Evolutionary conservation across 2,888 invertebrate species (phyloP), one percentile per base, ranked within the genome.

Genomic region (Nemurella pictetii): DNA sequence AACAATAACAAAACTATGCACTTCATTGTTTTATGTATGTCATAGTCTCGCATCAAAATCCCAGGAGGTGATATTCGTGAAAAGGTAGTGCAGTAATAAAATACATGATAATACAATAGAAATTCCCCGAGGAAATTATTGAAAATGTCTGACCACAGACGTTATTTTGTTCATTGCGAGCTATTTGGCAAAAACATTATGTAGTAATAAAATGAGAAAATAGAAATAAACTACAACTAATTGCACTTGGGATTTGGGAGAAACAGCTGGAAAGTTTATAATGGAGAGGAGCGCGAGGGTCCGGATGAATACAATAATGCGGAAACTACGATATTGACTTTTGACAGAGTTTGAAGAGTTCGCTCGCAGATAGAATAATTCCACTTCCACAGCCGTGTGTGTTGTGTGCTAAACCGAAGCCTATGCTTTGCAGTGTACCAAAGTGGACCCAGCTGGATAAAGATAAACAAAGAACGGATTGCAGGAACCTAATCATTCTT

Each of bases 141-240:
- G 82, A 82, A 82, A 55, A 82, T 82, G 82, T 82, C 82, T 82
- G 82, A 82, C 82, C 82, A 78, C n/a, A 78, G 30, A 27, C 28
- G 28, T 78, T 78, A 78, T 78, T 78, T 28, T 78, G 78, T 78
- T 78, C 78, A 30, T 30, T 30, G 78, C 75, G 75, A 78, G 78
- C 28, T n/a, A 28, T 30, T 28, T 78, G 30, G 30, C 78, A 30
- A 30, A 78, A 78, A 78, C 28, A 75, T 75, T 75, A 25, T 28
- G 28, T 75, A 75, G 75, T 75, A 75, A 30, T 30, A n/a, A 78
- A 29, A 29, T 20, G 28, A 78, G 30, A 78, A 78, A 29, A 30
- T 78, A 30, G 29, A 30, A n/a, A 78, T 78, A 78, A 78, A 78
- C 29, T 78, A 30, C 2, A 78, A 30, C 78, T 78, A 29, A 78